phyloP scores from a whole-genome alignment of 2,113 vertebrate genomes.

The Poecile atricapillus region DNA sequence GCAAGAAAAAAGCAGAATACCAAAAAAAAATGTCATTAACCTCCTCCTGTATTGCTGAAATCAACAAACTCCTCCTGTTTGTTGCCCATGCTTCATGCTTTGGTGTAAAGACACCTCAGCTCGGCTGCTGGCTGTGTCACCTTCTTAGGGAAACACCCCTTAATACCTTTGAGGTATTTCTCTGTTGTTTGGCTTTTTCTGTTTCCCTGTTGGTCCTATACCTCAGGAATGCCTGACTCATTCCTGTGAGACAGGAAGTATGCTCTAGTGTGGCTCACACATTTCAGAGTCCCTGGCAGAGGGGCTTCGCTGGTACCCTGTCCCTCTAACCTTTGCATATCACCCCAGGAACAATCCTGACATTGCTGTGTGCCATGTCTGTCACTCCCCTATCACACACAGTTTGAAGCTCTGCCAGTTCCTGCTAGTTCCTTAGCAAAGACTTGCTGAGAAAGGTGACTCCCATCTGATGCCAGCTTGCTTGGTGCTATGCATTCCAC shows the following conservation, averaged over 20 bases:
- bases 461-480: neutral
- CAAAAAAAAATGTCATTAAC: neutral
- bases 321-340: neutral
- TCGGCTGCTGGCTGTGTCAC: neutral
- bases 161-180: neutral
- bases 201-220: neutral
- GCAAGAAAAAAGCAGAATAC: neutral
- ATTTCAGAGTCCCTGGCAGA: neutral
- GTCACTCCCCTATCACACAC: neutral
- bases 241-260: neutral
- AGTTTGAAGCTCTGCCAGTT: neutral
- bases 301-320: rapidly evolving
- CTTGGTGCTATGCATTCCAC: neutral
- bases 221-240: neutral
- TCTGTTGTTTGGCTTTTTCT: neutral
- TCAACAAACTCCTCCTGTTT: neutral
- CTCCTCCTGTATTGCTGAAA: neutral
- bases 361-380: rapidly evolving
- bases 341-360: neutral
- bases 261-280: neutral
- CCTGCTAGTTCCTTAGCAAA: neutral
- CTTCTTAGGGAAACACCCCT: neutral
- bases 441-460: neutral
- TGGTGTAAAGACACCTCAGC: neutral
- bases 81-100: neutral